phyloP scores from a whole-genome alignment of 2,888 invertebrate species.

The Alsophila aescularia region DNA sequence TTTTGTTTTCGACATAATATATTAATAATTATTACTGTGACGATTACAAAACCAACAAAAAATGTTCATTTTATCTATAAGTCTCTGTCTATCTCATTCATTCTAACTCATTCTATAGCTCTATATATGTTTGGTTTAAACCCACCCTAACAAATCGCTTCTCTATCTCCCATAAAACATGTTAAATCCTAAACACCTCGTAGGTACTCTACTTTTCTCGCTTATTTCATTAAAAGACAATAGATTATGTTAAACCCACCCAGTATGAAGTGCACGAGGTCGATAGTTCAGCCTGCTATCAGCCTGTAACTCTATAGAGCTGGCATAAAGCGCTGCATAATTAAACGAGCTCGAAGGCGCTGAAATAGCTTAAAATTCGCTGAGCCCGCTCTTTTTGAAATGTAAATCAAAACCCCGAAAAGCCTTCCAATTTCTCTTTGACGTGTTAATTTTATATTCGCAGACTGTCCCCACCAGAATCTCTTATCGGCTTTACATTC shows the following conservation, averaged over 20 bases:
- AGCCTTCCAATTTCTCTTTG: conserved; percentile 70
- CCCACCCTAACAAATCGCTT: no score
- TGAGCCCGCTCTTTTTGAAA: conserved; percentile 69
- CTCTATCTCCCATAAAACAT: no score
- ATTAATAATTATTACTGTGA: no score
- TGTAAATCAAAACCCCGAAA: conserved; percentile 76
- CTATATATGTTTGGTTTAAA: no score
- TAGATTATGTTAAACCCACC: conserved; percentile 10
- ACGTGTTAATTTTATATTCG: conserved; percentile 75
- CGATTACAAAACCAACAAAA: no score
- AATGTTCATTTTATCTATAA: no score
- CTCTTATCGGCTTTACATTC: conserved; percentile 63
- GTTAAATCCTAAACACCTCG: no score
- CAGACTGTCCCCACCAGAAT: conserved; percentile 52
- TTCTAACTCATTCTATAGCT: no score
- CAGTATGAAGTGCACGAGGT: conserved; percentile 4
- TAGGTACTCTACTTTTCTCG: background rate
- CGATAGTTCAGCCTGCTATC: conserved; percentile 5
- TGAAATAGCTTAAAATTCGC: conserved; percentile 48
- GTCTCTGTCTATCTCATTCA: no score
- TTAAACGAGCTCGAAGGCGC: conserved; percentile 29
- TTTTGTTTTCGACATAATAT: no score
- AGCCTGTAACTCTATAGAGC: background rate
- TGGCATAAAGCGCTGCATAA: conserved; percentile 27
- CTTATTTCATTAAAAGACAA: background rate